These are phyloP conservation scores for Cordylochernes scorpioides DNA, from an alignment of 2,888 invertebrate genomes.

Conservation along the genomic window DNA sequence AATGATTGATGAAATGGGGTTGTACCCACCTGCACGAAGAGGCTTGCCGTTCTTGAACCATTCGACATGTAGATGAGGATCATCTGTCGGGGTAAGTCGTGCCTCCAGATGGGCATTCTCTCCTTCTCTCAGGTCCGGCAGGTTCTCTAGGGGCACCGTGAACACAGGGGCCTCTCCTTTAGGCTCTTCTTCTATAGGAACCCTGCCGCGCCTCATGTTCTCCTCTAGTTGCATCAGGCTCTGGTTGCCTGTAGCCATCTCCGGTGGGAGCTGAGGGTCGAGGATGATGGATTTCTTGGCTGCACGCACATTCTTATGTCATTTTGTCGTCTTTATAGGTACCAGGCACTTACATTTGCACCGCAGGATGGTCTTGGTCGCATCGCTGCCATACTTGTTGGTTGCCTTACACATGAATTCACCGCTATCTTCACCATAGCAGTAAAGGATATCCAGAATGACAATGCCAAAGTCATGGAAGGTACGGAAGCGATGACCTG, in stretches of 20 bases:
- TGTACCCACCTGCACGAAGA: slow-evolving; percentile 18
- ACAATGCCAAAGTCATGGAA: slow-evolving; percentile 95
- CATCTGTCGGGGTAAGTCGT: slow-evolving; percentile 59
- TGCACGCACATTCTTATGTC: slow-evolving; percentile 2
- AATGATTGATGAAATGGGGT: too few relatives aligned
- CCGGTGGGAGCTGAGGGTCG: slow-evolving; percentile 22
- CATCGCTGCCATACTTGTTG: slow-evolving; percentile 63
- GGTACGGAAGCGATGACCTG: slow-evolving; percentile 83
- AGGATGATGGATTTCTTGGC: slow-evolving; percentile 13
- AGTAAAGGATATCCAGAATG: slow-evolving; percentile 75
- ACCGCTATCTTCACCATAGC: slow-evolving; percentile 85
- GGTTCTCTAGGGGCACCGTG: slow-evolving; percentile 58
- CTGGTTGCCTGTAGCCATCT: slow-evolving; percentile 81
- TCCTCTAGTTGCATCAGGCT: slow-evolving; percentile 77
- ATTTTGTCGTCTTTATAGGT: neutral
- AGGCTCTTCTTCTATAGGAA: slow-evolving; percentile 42
- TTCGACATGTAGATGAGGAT: slow-evolving; percentile 66
- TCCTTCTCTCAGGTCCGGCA: slow-evolving; percentile 56
- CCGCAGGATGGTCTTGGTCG: slow-evolving; percentile 53
- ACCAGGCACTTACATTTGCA: slow-evolving; percentile 32
- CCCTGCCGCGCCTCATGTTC: slow-evolving; percentile 46
- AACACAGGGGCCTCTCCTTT: slow-evolving; percentile 65
- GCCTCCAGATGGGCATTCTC: slow-evolving; percentile 88
- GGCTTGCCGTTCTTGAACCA: slow-evolving; percentile 65
- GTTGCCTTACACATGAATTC: slow-evolving; percentile 74